Base-by-base conservation (phyloP, 2,797 vertebrate genomes). In the Masticophis lateralis region DNA sequence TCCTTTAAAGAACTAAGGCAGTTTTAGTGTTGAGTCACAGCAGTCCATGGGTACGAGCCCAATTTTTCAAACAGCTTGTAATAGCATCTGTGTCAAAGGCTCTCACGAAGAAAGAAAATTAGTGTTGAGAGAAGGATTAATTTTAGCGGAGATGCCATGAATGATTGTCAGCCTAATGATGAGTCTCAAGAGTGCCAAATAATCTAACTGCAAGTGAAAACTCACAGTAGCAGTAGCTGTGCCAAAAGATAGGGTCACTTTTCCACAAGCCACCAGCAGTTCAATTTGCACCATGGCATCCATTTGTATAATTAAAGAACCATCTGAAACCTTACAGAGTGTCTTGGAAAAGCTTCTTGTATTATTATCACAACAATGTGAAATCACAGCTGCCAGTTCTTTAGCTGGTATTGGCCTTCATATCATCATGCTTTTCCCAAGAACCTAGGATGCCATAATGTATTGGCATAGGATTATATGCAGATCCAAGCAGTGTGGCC, bases 221-320 rank as follows among this genome's bases (percentile, higher is more conserved):
- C 9, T 60, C 14, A 14, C 60, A 63, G 43, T 83, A 28, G 69
- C 69, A 47, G 47, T 47, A 12, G 37, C 37, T 83, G 10, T 53
- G 83, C 91, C 47, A 55, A 87, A 91, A 87, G 18, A 87, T 55
- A 57, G 60, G 83, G 25, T 87, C 57, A 28, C 25, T 86, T 91
- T 91, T 86, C 47, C 61, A 86, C 28, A 87, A 16, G 18, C 83
- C 28, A 87, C 47, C 51, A 91, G 91, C 53, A 86, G 59, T 87
- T 66, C 86, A 57, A 87, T 25, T 53, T 32, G 53, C 12, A 22
- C n/a, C n/a, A 25, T 8, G 1, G 6, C 47, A 91, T 51, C 90
- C 59, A 91, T 91, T 91, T 60, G 32, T 55, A 87, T 87, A n/a
- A 91, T 63, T 91, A 87, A 91, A 91, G 27, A 60, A 53, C 47